Percentiles rank a stretch among this genome's conserved stretches.
Conservation (phyloP, 2,113 vertebrate species). For the Pelecanoides urinatrix region DNA sequence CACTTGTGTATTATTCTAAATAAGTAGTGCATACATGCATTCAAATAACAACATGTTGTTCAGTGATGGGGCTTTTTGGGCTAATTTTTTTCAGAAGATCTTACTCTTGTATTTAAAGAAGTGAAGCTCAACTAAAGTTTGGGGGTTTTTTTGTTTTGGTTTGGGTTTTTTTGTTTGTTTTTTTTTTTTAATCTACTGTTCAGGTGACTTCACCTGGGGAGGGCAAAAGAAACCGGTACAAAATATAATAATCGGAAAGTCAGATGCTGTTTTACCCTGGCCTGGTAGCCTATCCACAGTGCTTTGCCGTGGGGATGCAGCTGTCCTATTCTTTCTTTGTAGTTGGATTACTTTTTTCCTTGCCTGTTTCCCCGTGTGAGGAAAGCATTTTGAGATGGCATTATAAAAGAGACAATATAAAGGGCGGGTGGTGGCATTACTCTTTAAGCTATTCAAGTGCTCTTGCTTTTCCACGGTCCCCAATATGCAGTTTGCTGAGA, state of each 20-base stretch:
- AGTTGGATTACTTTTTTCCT: not conserved
- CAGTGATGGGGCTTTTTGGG: not conserved
- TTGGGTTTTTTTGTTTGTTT: no score
- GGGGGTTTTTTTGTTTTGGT: no score
- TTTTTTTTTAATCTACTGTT: not conserved
- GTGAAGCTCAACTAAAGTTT: not conserved
- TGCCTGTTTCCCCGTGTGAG: not conserved
- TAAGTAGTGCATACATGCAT: fast-evolving
- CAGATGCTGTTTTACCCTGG: not conserved
- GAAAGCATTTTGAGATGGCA: not conserved
- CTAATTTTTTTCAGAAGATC: not conserved
- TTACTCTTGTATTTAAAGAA: not conserved
- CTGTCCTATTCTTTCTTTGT: not conserved
- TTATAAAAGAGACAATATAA: not conserved
- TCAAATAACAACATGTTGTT: not conserved
- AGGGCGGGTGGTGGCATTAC: not conserved
- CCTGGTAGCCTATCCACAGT: not conserved
- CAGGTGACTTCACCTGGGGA: not conserved
- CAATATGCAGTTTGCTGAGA: not conserved
- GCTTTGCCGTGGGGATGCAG: not conserved
- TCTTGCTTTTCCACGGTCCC: not conserved
- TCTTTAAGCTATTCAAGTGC: not conserved
- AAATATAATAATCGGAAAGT: not conserved
- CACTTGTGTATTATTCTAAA: not conserved
- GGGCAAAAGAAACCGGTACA: not conserved